Conservation (phyloP, 2,888 invertebrate genomes). For the Lysandra coridon region DNA sequence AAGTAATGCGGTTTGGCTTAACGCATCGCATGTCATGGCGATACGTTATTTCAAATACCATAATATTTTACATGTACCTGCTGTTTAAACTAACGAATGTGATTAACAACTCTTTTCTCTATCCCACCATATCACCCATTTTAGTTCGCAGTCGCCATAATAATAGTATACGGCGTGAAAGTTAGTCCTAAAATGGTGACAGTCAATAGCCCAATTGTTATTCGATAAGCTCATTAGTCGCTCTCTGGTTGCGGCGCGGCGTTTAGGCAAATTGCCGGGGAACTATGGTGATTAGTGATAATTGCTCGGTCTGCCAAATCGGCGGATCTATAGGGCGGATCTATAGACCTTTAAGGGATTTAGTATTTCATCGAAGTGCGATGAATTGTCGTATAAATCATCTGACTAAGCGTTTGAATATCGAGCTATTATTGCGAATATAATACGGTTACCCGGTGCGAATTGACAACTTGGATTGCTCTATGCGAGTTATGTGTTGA, state of each 20-base stretch:
- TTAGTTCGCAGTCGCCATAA: background rate
- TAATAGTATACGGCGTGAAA: slow-evolving; percentile 3
- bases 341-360: slow-evolving; percentile 47
- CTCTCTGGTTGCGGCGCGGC: slow-evolving; percentile 53
- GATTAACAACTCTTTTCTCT: too few species aligned
- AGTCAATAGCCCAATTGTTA: slow-evolving; percentile 48
- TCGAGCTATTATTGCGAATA: background rate
- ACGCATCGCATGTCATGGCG: too few species aligned
- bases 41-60: too few species aligned
- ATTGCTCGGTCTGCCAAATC: slow-evolving; percentile 66
- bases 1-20: too few species aligned
- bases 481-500: background rate
- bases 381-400: slow-evolving; percentile 40
- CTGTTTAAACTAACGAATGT: too few species aligned
- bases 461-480: background rate
- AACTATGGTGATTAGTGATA: slow-evolving; percentile 69
- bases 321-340: slow-evolving; percentile 54
- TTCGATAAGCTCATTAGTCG: slow-evolving; percentile 59
- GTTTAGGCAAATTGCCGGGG: slow-evolving; percentile 52
- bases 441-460: background rate
- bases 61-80: too few species aligned
- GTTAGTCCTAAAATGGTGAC: slow-evolving; percentile 39
- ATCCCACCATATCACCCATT: background rate
- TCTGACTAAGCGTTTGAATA: slow-evolving; percentile 18
- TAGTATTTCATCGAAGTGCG: slow-evolving; percentile 36